Percentiles rank a stretch among this genome's conserved stretches.
Conservation (phyloP, 2,113 vertebrate species). For the Saguinus imperator region DNA sequence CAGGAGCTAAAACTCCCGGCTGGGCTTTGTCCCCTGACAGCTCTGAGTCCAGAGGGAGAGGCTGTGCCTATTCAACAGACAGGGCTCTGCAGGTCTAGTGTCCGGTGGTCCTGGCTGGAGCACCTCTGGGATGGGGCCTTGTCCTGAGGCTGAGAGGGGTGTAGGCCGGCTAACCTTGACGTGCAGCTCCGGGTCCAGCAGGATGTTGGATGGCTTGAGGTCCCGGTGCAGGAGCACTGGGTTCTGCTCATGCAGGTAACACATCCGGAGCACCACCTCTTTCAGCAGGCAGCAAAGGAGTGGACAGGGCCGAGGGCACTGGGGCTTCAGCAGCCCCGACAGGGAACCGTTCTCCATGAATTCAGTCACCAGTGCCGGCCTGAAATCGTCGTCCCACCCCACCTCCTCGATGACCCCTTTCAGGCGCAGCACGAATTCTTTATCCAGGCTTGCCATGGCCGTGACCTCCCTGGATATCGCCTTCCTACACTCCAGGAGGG, state of each 20-base stretch:
- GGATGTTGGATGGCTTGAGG: constrained; percentile 78
- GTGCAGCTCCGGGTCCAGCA: constrained; percentile 71
- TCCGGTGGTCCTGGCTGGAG: not conserved
- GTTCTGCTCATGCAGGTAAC: constrained; percentile 86
- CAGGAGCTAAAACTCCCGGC: not conserved
- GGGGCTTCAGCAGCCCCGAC: constrained; percentile 20
- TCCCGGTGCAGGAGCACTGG: constrained; percentile 72
- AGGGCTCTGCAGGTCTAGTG: not conserved
- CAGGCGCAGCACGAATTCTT: constrained; percentile 50
- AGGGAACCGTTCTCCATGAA: constrained; percentile 88
- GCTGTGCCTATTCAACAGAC: not conserved
- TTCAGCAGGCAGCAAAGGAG: constrained; percentile 83
- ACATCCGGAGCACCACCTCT: constrained; percentile 88
- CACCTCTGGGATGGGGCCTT: not conserved
- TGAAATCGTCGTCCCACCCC: rapidly evolving
- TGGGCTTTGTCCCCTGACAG: not conserved
- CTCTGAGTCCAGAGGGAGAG: not conserved
- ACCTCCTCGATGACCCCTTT: constrained; percentile 49
- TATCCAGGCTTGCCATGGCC: constrained; percentile 62
- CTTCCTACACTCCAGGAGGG: not conserved
- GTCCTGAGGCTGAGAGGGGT: not conserved
- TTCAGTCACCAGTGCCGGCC: constrained; percentile 87
- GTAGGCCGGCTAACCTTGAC: constrained; percentile 71
- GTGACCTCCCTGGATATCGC: constrained; percentile 63
- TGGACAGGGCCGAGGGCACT: constrained; percentile 77